Conservation (phyloP, 1,140 invertebrate genomes). For the Bombus turneri region DNA sequence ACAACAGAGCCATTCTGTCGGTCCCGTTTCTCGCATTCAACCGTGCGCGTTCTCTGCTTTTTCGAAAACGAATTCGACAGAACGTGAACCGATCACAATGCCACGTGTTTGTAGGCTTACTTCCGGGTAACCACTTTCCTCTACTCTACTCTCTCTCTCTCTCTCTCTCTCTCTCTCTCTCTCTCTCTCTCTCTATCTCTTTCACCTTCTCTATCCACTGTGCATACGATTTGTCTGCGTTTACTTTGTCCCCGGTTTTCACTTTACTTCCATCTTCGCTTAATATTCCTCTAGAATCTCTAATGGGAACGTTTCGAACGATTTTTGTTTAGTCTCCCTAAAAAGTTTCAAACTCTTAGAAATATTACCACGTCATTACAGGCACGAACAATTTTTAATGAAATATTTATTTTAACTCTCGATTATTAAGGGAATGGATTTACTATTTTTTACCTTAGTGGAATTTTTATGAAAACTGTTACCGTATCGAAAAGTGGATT, state of each 20-base stretch:
- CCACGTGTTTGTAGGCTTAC: slow-evolving; percentile 17
- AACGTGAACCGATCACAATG: slow-evolving; percentile 36
- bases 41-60: slow-evolving; percentile 59
- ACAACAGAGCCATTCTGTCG: slow-evolving; percentile 63
- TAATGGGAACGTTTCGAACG: not conserved
- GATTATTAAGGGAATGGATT: not conserved
- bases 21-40: slow-evolving; percentile 70
- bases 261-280: not conserved
- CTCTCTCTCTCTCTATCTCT: not conserved
- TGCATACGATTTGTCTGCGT: not conserved
- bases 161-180: no score
- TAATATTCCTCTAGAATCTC: not conserved
- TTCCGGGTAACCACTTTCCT: not conserved
- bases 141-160: not conserved
- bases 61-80: slow-evolving; percentile 67
- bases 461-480: not conserved
- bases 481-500: no score
- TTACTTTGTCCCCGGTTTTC: not conserved
- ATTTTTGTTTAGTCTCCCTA: no score
- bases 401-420: no score
- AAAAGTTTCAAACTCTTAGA: not conserved
- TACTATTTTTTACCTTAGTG: not conserved
- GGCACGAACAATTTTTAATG: no score
- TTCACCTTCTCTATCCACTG: not conserved
- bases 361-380: no score